phyloP scores from a whole-genome alignment of 2,113 vertebrate genomes.

The Mixornis gularis region DNA sequence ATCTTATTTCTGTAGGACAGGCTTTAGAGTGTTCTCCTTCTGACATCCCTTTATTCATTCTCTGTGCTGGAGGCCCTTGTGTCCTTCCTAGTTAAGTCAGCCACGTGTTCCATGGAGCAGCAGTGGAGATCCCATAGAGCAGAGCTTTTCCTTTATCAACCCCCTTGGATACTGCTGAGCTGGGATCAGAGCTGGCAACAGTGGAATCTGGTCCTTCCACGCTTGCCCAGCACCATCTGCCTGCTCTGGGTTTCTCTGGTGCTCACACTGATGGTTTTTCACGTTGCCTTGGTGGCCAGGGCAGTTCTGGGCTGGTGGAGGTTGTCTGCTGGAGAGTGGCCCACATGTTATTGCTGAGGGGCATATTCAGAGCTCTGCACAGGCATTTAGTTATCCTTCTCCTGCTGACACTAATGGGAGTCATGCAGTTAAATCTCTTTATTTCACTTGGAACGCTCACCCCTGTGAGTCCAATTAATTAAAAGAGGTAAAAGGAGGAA shows the following conservation, averaged over 20 bases:
- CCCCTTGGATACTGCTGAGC: neutral
- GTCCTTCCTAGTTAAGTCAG: neutral
- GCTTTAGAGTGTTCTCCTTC: neutral
- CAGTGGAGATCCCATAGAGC: neutral
- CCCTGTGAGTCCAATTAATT: slow-evolving; percentile 26
- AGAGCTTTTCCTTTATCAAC: neutral
- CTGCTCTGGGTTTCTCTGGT: neutral
- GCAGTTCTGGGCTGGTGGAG: neutral
- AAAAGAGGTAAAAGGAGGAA: slow-evolving; percentile 25
- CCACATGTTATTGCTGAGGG: neutral
- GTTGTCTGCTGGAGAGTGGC: neutral
- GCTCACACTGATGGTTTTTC: neutral
- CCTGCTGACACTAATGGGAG: slow-evolving; percentile 54
- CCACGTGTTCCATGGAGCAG: accelerated
- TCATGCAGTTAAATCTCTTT: slow-evolving; percentile 45
- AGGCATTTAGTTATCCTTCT: slow-evolving; percentile 19
- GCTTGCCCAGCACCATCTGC: neutral
- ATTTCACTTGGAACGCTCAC: slow-evolving; percentile 28
- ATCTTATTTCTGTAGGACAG: neutral
- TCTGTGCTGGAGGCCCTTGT: neutral
- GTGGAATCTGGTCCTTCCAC: neutral
- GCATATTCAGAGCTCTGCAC: neutral
- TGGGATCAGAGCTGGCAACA: neutral
- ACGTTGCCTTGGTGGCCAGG: neutral
- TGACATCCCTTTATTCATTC: neutral